Evolutionary conservation across 2,888 invertebrate genomes (phyloP).

Genomic region (Thelaira solivaga): DNA sequence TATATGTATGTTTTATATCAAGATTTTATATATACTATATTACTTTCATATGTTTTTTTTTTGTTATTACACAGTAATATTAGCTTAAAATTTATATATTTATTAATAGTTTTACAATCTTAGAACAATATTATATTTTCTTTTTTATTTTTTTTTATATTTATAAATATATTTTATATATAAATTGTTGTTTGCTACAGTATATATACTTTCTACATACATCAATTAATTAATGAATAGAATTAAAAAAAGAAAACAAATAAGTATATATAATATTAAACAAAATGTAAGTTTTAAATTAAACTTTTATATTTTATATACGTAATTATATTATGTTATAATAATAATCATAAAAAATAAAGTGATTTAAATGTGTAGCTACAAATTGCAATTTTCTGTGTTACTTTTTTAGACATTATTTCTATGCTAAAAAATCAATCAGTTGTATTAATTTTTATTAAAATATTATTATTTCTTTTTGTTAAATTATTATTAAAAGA

Average conservation of each 20-base stretch:
- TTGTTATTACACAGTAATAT: conserved; percentile 61
- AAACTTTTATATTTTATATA: too few relatives aligned
- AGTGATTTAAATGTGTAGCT: not conserved
- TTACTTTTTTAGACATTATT: conserved; percentile 20
- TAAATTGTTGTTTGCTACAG: conserved; percentile 39
- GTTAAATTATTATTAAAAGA: conserved; percentile 23
- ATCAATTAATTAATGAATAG: conserved; percentile 20
- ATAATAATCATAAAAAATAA: not conserved
- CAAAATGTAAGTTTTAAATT: not conserved
- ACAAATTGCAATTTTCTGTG: not conserved
- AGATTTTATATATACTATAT: conserved; percentile 51
- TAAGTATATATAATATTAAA: conserved; percentile 25
- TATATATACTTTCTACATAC: conserved; percentile 54
- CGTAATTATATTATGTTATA: too few relatives aligned
- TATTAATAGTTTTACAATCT: conserved; percentile 61
- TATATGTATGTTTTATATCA: conserved; percentile 42
- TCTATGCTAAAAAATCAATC: conserved; percentile 41
- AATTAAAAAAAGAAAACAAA: conserved; percentile 15
- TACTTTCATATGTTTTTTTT: too few relatives aligned
- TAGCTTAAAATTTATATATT: conserved; percentile 46
- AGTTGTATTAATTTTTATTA: conserved; percentile 19
- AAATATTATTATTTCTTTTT: conserved; percentile 1
- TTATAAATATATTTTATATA: conserved; percentile 30
- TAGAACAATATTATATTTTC: conserved; percentile 38
- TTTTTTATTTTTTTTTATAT: not conserved